phyloP scores from a whole-genome alignment of 2,797 vertebrate genomes.

The Anableps anableps region DNA sequence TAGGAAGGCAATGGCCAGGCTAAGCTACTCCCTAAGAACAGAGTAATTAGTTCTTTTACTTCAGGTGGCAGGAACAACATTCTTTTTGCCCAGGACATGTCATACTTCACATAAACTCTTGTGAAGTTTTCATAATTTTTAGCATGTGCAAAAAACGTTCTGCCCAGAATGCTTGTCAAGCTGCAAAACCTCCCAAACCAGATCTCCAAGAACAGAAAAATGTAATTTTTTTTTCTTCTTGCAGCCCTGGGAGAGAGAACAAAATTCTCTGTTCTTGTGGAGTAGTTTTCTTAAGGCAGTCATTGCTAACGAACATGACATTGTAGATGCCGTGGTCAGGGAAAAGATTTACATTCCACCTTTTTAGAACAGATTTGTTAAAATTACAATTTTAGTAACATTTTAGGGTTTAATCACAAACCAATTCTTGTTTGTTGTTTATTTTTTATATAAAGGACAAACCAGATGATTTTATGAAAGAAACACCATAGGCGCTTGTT shows the following conservation, averaged over 20 bases:
- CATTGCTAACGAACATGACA: neutral
- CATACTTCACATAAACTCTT: neutral
- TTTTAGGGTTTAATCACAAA: neutral
- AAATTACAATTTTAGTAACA: neutral
- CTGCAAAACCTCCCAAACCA: neutral
- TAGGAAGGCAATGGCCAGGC: too few relatives aligned
- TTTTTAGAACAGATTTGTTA: neutral
- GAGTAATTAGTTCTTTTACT: neutral
- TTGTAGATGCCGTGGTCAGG: neutral
- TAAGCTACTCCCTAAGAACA: neutral
- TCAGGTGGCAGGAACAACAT: neutral
- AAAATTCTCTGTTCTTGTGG: neutral
- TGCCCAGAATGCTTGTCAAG: neutral
- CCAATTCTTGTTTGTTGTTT: neutral
- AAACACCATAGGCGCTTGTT: neutral
- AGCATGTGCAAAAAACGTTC: neutral
- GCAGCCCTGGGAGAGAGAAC: neutral
- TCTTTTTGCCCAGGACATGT: neutral
- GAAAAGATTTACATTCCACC: neutral
- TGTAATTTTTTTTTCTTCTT: neutral
- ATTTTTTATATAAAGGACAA: neutral
- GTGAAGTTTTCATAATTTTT: neutral
- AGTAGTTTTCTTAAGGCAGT: neutral
- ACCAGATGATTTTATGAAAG: neutral
- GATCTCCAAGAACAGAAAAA: neutral